These are phyloP conservation scores for Mimumesa dahlbomi DNA, from an alignment of 2,888 invertebrate species.

Conservation along the genomic window DNA sequence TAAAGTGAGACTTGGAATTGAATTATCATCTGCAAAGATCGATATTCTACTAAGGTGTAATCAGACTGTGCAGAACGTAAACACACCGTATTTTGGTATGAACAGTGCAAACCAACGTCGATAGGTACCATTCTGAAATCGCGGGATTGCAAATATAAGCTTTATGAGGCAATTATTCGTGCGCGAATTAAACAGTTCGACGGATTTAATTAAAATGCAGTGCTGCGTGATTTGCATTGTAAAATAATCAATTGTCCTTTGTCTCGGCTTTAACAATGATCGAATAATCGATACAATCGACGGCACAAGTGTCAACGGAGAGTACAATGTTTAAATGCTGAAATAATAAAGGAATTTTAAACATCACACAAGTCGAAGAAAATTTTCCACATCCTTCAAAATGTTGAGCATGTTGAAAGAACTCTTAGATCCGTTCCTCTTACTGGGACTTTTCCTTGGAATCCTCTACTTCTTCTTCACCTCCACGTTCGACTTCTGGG, in stretches of 20 bases:
- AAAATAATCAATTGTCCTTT: constrained; percentile 3
- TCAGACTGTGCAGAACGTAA: constrained; percentile 2
- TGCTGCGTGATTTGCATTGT: constrained; percentile 11
- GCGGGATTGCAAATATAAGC: constrained; percentile 8
- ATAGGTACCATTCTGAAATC: constrained; percentile 3
- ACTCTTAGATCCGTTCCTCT: constrained; percentile 46
- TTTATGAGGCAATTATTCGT: constrained; percentile 13
- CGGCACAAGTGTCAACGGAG: no score
- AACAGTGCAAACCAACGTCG: not conserved
- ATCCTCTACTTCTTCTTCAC: constrained; percentile 71
- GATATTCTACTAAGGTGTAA: constrained; percentile 7
- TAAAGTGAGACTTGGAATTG: no score
- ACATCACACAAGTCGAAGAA: not conserved
- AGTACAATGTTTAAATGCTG: not conserved
- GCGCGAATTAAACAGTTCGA: constrained; percentile 15
- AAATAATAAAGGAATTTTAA: not conserved
- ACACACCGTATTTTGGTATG: not conserved
- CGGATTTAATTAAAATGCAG: constrained; percentile 14
- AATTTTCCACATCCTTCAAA: not conserved
- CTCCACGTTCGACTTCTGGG: constrained; percentile 74
- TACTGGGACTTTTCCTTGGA: constrained; percentile 55
- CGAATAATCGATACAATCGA: not conserved
- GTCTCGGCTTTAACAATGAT: not conserved
- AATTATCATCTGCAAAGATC: not conserved
- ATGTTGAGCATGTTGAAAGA: constrained; percentile 52